Evolutionary conservation across 2,888 invertebrate species (phyloP), one percentile per base, ranked within the genome.

Genomic region (Cephus nigrinus): DNA sequence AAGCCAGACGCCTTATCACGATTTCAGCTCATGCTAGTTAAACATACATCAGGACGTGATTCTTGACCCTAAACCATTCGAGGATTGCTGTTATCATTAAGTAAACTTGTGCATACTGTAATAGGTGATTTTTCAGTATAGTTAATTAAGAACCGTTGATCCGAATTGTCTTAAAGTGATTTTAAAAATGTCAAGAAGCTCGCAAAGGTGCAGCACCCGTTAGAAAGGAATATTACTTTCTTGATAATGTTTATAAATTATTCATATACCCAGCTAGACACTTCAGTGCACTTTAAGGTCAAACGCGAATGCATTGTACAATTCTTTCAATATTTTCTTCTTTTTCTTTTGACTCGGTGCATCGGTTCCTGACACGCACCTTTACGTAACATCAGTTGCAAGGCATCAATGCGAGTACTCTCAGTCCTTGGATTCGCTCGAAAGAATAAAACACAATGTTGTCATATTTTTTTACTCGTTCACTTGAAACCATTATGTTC

Each of bases 1-100:
- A 85, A 80, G 80, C 30, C 74, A 78, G 83, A 84, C 84, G 83
- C 81, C 82, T 84, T 85, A 87, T 87, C 85, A 76, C 69, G 74
- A 75, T 75, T 73, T 74, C 23, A 23, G 9, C 23, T 55, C 23
- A 9, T 55, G 55, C 55, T 55, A 23, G 55, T 55, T 55, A 55
- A 55, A 55, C 55, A 55, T 55, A 55, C 23, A 23, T 23, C 9
- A 23, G 1, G 23, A 23, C 55, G 23, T 23, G 55, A 55, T 55
- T 23, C 55, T 55, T 55, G 55, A 55, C 55, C 55, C 15, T 55
- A 55, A 55, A 55, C 55, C 55, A 23, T 55, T 55, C 55, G 23
- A 55, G 23, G 55, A 55, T 55, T 55, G 55, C 55, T 55, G 55
- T 23, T 55, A 55, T 55, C 55, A 23, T 55, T 23, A 23, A 55